Base-by-base conservation (phyloP, 2,888 invertebrate genomes). In the Ischnura elegans region DNA sequence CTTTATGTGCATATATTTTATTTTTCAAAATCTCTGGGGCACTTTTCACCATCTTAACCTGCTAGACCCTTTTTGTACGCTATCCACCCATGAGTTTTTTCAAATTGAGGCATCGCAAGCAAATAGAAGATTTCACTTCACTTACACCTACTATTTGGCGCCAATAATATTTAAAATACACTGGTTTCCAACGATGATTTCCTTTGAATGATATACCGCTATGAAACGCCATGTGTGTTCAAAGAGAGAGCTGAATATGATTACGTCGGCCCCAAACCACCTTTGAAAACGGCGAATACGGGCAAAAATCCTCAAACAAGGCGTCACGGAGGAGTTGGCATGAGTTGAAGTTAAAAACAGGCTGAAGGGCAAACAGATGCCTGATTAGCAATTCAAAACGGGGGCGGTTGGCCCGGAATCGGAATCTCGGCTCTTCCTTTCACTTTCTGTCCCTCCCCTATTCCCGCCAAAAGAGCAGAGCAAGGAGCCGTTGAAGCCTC, bases 361-460 rank as follows among this genome's bases (percentile, higher is more conserved):
- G 36, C 36, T 13, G 36, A 36, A 76, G 16, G 36, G 76, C 76
- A 76, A 76, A 76, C 29, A 36, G 76, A 36, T 76, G 13, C 76
- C 36, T 36, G 76, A 76, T 76, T 76, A 76, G 76, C 76, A 76
- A 76, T 76, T 76, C 76, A 76, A 76, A 76, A 76, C 76, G 76
- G 76, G 61, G 61, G 61, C 25, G 61, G 61, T 36, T 29, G 76
- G 16, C 10, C 29, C 29, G 36, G 36, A 76, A 76, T 36, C 76
- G 16, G 76, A 76, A 76, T 76, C 76, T 76, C 76, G 76, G 76
- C 36, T 36, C 76, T 36, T 76, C 76, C 76, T 76, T 76, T 76
- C 76, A 76, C 76, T 76, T 76, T 76, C 36, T 16, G 2, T 76
- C 76, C 36, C 36, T 16, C 51, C 51, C 13, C 51, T 51, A 13